Evolutionary conservation across 2,797 vertebrate species (phyloP), one percentile per base, ranked within the genome.

Genomic region (Yasuhikotakia modesta): DNA sequence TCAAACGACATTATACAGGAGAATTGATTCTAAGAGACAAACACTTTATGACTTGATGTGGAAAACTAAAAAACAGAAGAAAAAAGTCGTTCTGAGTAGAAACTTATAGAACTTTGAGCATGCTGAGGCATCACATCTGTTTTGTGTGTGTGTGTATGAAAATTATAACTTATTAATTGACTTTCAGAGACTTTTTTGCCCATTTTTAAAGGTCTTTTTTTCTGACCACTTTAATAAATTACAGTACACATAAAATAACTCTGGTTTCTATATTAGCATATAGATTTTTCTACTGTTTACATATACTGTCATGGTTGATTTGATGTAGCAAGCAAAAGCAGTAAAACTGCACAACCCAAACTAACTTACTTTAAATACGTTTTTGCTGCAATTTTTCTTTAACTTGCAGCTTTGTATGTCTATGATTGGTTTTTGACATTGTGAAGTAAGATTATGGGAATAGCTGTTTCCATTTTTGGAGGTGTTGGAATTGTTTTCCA

Each of bases 1-100:
- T 70, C 76, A 70, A 79, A 81, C 83, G 57, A 80, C 82, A 74
- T 76, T 82, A 79, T 79, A 78, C 81, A 53, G 76, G 69, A 73
- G 71, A 82, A 82, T 74, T 83, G 79, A 78, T 79, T 83, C 69
- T 83, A 66, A 30, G 69, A 76, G 79, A 70, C 82, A 81, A 83
- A 74, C 68, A 53, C 61, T 76, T 70, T 73, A 70, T 78, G 72
- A 66, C 58, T 71, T 73, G 67, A 71, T 71, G 73, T 73, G 67
- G 69, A 80, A 76, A 75, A 58, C 55, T 60, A 67, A 50, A 82
- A 82, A 82, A 80, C 71, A 76, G 61, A 39, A 70, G n/a, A 71
- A 68, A 50, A 27, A 4, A 50, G 17, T 50, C 16, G 61, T 17
- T 45, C 78, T 78, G 78, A 71, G 64, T 50, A 50, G 67, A 39